Evolutionary conservation across 2,113 vertebrate genomes (phyloP), one percentile per base, ranked within the genome.

Genomic region (Clarias gariepinus): DNA sequence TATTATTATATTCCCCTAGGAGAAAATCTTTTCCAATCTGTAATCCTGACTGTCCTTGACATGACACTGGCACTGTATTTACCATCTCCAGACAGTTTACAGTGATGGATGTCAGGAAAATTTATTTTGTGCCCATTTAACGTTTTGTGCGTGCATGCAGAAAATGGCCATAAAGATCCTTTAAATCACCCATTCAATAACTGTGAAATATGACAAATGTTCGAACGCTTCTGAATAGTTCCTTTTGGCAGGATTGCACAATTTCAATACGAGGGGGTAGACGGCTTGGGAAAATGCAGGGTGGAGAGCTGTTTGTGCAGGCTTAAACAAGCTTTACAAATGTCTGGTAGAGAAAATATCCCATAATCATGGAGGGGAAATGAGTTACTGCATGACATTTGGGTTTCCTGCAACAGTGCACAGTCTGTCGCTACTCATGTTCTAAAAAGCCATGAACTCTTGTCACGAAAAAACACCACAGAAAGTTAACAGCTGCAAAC

Each of bases 331-430:
- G 86, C 86, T 87, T 77, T 55, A 83, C 79, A 53, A 87, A 83
- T 83, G 82, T 86, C 36, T 86, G 81, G 81, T 84, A 82, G 76
- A 69, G 36, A 84, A 86, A 87, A 84, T 81, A 89, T 61, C 68
- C 88, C 53, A 81, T 81, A 84, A 77, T 84, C 82, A 87, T 68
- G 33, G 53, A 71, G 85, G 82, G 85, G 82, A 87, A 84, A 83
- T 83, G 73, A 83, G 73, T 87, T 77, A 87, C 71, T 87, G 66
- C 85, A 63, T 81, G 81, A 83, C 86, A 87, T 87, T 66, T 87
- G 71, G 86, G 81, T 78, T 87, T 84, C 18, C 88, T 84, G 36
- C 83, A 86, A 89, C 85, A 81, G 55, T 81, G 83, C 76, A 84
- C 81, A 74, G 77, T 68, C 73, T 88, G 84, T 86, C 66, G 83